Evolutionary conservation across 1,140 invertebrate species (phyloP), one percentile per base, ranked within the genome.

Genomic region (Thaumatotibia leucotreta): DNA sequence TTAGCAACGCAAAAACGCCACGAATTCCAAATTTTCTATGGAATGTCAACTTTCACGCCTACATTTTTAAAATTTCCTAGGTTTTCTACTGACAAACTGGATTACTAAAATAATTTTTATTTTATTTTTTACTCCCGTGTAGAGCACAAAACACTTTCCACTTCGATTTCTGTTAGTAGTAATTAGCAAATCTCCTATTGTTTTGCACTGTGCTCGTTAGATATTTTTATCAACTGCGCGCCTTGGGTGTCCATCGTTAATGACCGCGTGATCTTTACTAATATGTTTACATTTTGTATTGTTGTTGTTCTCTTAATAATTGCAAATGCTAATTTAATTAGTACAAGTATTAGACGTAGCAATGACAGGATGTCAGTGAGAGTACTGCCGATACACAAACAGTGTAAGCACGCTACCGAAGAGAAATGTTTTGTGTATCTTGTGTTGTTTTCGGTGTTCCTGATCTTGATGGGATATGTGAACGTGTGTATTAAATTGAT

Each of bases 391-490:
- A 14, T 4, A 11, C 23, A 31, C n/a, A 58, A 58, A 31, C n/a
- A n/a, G n/a, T n/a, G n/a, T n/a, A n/a, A n/a, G n/a, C n/a, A 4
- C 24, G 4, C n/a, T 1, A 4, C 10, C 3, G 27, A 70, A 70
- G 63, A 69, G 39, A 65, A 64, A 72, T 33, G 63, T 76, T 39
- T 73, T 54, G 11, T 61, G 64, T 50, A 61, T 35, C 20, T 66
- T 11, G 39, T 76, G 6, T 66, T 67, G 27, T 23, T 73, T 6
- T 63, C 62, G n/a, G 27, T 77, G 20, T 63, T 73, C 2, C 62
- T 81, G 4, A n/a, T 76, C 24, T 17, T 77, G 49, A 75, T 81
- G 68, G 73, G 74, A 49, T 77, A 78, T 67, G 67, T 69, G 33
- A 67, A 61, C 61, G 35, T 81, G 62, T 75, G 74, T 62, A 58